These are phyloP conservation scores for Melangyna quadrimaculata DNA, from an alignment of 2,888 invertebrate genomes.

Conservation along the genomic window DNA sequence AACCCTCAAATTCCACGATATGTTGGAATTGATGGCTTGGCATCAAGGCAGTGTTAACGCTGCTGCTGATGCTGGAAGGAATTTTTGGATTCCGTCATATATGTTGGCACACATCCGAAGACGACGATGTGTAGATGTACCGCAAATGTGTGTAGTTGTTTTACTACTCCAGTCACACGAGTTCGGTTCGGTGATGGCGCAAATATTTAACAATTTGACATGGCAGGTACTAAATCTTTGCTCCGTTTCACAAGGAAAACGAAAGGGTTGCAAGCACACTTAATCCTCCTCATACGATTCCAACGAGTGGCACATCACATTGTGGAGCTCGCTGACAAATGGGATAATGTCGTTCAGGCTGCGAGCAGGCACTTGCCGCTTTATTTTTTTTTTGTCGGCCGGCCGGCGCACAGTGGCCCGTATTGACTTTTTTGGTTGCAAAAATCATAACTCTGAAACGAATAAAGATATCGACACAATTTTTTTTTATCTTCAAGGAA, in stretches of 20 bases:
- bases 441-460: too few species aligned
- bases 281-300: conserved; percentile 34
- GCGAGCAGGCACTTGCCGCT: not conserved
- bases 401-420: too few species aligned
- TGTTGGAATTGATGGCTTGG: conserved; percentile 68
- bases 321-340: conserved; percentile 62
- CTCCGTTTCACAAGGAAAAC: conserved; percentile 46
- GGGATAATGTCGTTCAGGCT: conserved; percentile 61
- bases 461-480: too few species aligned
- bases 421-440: too few species aligned
- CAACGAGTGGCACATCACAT: too few species aligned
- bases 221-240: conserved; percentile 71
- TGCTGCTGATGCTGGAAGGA: conserved; percentile 38
- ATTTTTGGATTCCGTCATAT: conserved; percentile 70
- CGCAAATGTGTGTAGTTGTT: conserved; percentile 10
- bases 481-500: too few species aligned
- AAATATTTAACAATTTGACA: conserved; percentile 72
- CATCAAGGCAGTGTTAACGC: conserved; percentile 63
- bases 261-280: conserved; percentile 62
- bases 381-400: conserved; percentile 19
- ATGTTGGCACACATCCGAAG: conserved; percentile 43
- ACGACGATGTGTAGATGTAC: conserved; percentile 20
- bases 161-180: conserved; percentile 20
- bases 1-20: conserved; percentile 69
- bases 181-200: conserved; percentile 69